Evolutionary conservation across 2,888 invertebrate genomes (phyloP), one percentile per base, ranked within the genome.

Genomic region (Sycophila texana): DNA sequence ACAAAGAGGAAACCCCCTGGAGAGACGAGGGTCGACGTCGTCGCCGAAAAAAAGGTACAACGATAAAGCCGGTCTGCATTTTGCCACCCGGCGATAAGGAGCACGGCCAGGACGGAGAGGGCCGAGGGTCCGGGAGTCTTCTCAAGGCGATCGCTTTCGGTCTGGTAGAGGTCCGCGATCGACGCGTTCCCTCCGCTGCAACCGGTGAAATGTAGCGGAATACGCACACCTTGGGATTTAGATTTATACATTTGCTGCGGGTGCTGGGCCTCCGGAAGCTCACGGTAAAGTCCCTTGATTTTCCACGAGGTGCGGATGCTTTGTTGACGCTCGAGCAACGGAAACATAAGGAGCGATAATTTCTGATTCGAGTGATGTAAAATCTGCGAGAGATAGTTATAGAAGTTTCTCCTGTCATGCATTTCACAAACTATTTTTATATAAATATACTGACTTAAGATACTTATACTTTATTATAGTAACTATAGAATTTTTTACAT

Each of bases 151-250:
- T 60, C 47, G 22, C n/a, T 39, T 20, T 10, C 4, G 58, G 58
- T n/a, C 22, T 61, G 10, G 14, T 61, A 22, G 39, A 39, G 39
- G 39, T 7, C 39, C 39, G 39, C 39, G 39, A 39, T 39, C 39
- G 39, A 39, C 39, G 39, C 39, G 26, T 60, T 14, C 60, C 14
- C 26, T 60, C 26, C 57, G 18, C 39, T 39, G 20, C 57, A 18
- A 1, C 57, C 58, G 47, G 49, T 66, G 74, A 74, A 74, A 74
- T 74, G 66, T 74, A 58, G 49, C 51, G 58, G 58, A 67, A 67
- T 57, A 70, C 51, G 4, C 39, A 51, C 39, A 30, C 20, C 5
- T 14, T 39, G 39, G 30, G 30, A 18, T 60, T 7, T 20, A 4
- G 4, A 20, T 14, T 30, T 53, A 49, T 60, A 49, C n/a, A 58